These are phyloP conservation scores for Octonoba sinensis DNA, from an alignment of 2,888 invertebrate species.

Conservation along the genomic window DNA sequence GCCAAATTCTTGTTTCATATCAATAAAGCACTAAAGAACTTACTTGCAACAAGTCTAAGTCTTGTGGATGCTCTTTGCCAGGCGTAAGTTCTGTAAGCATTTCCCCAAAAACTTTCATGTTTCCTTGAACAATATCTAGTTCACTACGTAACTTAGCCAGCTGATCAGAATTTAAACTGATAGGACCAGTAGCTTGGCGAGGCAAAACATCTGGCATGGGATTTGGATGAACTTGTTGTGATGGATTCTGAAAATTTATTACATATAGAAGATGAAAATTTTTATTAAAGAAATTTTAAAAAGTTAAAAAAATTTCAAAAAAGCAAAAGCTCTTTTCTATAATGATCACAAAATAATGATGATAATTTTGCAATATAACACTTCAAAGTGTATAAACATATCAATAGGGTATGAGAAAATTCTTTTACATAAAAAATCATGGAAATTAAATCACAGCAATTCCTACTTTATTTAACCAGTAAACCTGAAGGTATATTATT, in stretches of 20 bases:
- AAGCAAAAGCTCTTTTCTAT: neutral
- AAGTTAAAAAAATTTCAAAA: too few species aligned
- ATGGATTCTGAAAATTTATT: conserved; percentile 1
- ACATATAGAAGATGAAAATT: neutral
- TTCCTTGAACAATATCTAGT: conserved; percentile 91
- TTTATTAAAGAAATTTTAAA: neutral
- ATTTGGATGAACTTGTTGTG: conserved; percentile 13
- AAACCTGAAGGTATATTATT: too few species aligned
- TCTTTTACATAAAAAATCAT: too few species aligned
- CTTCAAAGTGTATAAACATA: too few species aligned
- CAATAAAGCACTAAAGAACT: conserved; percentile 55
- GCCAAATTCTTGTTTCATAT: too few species aligned
- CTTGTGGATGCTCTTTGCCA: conserved; percentile 86
- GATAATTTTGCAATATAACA: too few species aligned
- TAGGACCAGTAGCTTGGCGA: conserved; percentile 67
- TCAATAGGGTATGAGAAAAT: too few species aligned
- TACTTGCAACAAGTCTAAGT: conserved; percentile 85
- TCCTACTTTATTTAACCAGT: neutral
- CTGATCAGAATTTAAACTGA: conserved; percentile 82
- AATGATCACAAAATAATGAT: neutral
- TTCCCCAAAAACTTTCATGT: conserved; percentile 93
- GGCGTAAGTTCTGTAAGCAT: conserved; percentile 93
- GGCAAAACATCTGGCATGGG: conserved; percentile 56
- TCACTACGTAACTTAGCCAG: conserved; percentile 90
- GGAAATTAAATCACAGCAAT: neutral